Base-by-base conservation (phyloP, 30 jellyfish, hydroid and myxozoan species). In the Hydractinia echinata region DNA sequence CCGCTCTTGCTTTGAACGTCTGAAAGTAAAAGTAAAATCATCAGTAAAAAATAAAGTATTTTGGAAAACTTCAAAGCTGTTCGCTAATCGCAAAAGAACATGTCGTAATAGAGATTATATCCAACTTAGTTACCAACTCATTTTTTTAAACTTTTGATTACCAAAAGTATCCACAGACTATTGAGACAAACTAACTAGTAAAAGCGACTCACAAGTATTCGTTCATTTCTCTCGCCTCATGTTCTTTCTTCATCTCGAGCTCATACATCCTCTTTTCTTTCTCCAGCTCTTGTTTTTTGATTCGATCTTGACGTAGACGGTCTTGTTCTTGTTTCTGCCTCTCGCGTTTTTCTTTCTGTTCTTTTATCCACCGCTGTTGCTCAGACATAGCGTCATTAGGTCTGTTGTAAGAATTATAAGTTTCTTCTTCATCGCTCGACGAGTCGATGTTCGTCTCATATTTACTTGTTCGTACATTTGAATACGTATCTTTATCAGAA, bases 271-370 rank as follows among this genome's bases (percentile, higher is more conserved):
- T 73, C 72, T 90, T 79, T 71, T 81, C 96, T 60, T 90, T 61
- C n/a, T 83, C 96, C 69, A 10, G 81, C 53, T 86, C 97, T 19
- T 89, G 91, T 73, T 55, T 3, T 30, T 89, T 88, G 54, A 54
- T 20, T 79, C 85, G 95, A 56, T 90, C 93, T 7, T 77, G 76
- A 49, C 95, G 81, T 7, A 69, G 21, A 54, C 91, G 87, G 55
- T 90, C 97, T 66, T 86, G 96, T 30, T 89, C 96, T 58, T 73
- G 86, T 52, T 67, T 77, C 55, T 84, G 94, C 4, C 79, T 86
- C 64, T 76, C 66, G 39, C 90, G 96, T 58, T 83, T 69, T 49
- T 76, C 72, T 55, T 86, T 79, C 67, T 90, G 97, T 82, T 87
- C 77, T 4, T 86, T 77, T 58, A 90, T 30, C 92, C 95, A 90